phyloP scores from a whole-genome alignment of 2,113 vertebrate species.

The Anthoscopus minutus region DNA sequence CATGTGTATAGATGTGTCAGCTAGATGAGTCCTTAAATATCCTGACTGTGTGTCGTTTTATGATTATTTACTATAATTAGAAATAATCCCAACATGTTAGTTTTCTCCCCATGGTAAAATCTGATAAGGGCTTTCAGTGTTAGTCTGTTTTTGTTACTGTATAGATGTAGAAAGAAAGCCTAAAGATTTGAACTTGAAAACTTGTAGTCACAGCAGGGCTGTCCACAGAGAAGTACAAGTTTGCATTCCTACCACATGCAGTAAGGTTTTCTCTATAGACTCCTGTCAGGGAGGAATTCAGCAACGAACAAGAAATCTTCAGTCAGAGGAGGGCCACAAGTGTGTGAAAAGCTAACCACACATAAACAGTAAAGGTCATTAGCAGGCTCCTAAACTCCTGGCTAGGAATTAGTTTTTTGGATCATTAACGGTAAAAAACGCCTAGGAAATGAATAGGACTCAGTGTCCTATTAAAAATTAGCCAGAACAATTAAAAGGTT shows the following conservation, averaged over 20 bases:
- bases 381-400: conserved; percentile 13
- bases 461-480: conserved; percentile 56
- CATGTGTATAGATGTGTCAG: neutral
- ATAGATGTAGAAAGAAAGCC: neutral
- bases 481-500: conserved; percentile 16
- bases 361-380: conserved; percentile 42
- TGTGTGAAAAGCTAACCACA: conserved; percentile 27
- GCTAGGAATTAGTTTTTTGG: conserved; percentile 47
- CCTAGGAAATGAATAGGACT: neutral
- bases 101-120: neutral
- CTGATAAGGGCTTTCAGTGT: neutral
- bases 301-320: conserved; percentile 60
- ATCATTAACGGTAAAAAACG: conserved; percentile 37
- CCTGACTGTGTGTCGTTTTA: neutral
- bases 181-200: conserved; percentile 51
- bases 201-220: conserved; percentile 54
- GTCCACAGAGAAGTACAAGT: conserved; percentile 3
- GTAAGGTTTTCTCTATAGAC: conserved; percentile 51
- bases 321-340: conserved; percentile 54
- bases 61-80: neutral
- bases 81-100: neutral
- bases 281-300: conserved; percentile 64
- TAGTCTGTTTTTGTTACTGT: neutral
- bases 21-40: neutral
- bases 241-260: conserved; percentile 61